These are phyloP conservation scores for Drosophila biarmipes DNA, from an alignment of 1,140 invertebrate genomes.

Conservation along the genomic window DNA sequence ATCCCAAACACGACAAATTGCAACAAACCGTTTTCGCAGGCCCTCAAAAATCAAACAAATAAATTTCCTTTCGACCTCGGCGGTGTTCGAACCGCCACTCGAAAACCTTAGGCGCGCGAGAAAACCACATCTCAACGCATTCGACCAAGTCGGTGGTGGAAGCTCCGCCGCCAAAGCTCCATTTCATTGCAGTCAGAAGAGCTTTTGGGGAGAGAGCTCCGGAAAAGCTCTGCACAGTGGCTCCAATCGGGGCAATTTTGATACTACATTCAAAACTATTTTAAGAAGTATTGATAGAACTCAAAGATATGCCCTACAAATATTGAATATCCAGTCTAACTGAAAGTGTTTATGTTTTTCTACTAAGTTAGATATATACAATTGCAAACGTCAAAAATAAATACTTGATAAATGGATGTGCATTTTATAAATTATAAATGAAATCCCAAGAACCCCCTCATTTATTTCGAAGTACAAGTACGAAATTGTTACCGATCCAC, in stretches of 20 bases:
- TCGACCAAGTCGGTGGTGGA: conserved; percentile 43
- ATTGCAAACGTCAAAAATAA: no score
- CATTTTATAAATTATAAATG: no score
- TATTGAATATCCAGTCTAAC: no score
- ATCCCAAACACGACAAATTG: conserved; percentile 72
- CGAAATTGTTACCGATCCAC: no score
- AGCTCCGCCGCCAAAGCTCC: not conserved
- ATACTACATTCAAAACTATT: no score
- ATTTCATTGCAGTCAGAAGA: conserved; percentile 18
- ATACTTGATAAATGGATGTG: no score
- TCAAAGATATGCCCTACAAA: no score
- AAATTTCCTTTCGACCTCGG: not conserved
- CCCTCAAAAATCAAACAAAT: conserved; percentile 38
- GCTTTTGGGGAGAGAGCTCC: conserved; percentile 33
- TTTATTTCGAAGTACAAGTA: no score
- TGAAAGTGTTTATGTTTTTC: no score
- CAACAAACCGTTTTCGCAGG: conserved; percentile 54
- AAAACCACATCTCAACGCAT: conserved; percentile 24
- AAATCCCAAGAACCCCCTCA: no score
- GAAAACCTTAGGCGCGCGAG: not conserved
- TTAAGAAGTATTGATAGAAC: not conserved
- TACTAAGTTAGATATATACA: no score
- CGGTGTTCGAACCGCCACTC: conserved; percentile 43
- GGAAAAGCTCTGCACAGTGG: conserved; percentile 26
- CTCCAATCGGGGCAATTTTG: not conserved